Evolutionary conservation across 2,113 vertebrate genomes (phyloP).

Genomic region (Ancistrus triradiatus): DNA sequence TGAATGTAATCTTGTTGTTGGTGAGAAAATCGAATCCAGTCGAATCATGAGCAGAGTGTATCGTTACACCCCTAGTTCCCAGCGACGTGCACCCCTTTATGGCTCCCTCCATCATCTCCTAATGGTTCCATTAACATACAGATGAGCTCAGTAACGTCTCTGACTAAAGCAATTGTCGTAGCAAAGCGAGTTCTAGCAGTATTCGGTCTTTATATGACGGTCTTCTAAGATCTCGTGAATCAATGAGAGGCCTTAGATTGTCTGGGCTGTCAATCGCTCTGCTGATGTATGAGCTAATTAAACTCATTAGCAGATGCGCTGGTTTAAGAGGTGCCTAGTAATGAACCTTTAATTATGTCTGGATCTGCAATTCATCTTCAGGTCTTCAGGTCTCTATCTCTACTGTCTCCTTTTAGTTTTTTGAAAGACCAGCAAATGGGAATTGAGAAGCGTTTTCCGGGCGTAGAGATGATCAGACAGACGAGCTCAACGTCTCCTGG

Average conservation of each 20-base stretch:
- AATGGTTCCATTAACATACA: too few relatives aligned
- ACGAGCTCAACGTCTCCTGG: background rate
- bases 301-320: constrained; percentile 1
- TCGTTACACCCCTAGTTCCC: too few relatives aligned
- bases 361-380: background rate
- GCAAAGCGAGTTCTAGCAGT: too few relatives aligned
- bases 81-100: too few relatives aligned
- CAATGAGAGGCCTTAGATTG: constrained; percentile 3
- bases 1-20: too few relatives aligned
- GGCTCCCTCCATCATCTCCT: too few relatives aligned
- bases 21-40: too few relatives aligned
- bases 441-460: constrained; percentile 4
- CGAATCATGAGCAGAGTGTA: too few relatives aligned
- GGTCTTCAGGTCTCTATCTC: background rate
- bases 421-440: background rate
- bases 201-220: background rate
- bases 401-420: too few relatives aligned
- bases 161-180: too few relatives aligned
- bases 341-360: constrained; percentile 17
- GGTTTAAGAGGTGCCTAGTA: constrained; percentile 16
- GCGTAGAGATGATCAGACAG: background rate
- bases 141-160: too few relatives aligned
- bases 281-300: constrained; percentile 15
- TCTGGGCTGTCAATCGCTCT: constrained; percentile 1
- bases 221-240: background rate